Evolutionary conservation across 2,888 invertebrate species (phyloP).

Genomic region (Anagyrus pseudococci): DNA sequence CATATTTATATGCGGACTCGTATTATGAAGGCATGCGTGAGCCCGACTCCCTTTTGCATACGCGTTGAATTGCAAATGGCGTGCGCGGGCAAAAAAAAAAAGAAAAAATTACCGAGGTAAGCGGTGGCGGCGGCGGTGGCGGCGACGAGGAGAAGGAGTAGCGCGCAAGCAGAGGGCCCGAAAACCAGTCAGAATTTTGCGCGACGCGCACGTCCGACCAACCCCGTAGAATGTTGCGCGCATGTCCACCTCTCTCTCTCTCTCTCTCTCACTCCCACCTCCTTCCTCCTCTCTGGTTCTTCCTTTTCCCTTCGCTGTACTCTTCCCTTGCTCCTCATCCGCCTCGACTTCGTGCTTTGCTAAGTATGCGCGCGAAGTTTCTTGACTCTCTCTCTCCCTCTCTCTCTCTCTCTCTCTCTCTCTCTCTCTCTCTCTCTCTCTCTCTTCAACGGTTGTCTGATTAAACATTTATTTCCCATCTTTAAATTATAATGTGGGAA

Average conservation of each 20-base stretch:
- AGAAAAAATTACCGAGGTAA: constrained; percentile 27
- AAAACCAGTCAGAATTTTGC: constrained; percentile 42
- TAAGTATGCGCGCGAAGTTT: too few species aligned
- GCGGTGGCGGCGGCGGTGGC: background rate
- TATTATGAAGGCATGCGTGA: constrained; percentile 31
- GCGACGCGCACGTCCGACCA: constrained; percentile 31
- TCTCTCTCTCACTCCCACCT: background rate
- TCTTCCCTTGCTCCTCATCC: too few species aligned
- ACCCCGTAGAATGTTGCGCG: constrained; percentile 8
- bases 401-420: too few species aligned
- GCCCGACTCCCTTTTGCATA: constrained; percentile 36
- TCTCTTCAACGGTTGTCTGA: too few species aligned
- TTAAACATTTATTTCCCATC: too few species aligned
- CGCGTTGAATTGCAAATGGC: constrained; percentile 53
- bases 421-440: too few species aligned
- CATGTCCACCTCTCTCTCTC: constrained; percentile 1
- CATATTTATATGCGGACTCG: constrained; percentile 30
- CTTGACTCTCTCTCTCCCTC: too few species aligned
- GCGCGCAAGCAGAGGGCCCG: constrained; percentile 13
- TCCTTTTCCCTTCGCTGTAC: too few species aligned
- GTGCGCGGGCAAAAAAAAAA: constrained; percentile 31
- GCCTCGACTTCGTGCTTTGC: too few species aligned
- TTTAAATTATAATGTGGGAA: too few species aligned
- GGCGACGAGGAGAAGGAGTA: constrained; percentile 11
- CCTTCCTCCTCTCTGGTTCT: too few species aligned